A percentile compares a stretch with the other conserved stretches of the same genome.
Conservation (phyloP, 1,140 invertebrate genomes). For the Platorchestia sp. region DNA sequence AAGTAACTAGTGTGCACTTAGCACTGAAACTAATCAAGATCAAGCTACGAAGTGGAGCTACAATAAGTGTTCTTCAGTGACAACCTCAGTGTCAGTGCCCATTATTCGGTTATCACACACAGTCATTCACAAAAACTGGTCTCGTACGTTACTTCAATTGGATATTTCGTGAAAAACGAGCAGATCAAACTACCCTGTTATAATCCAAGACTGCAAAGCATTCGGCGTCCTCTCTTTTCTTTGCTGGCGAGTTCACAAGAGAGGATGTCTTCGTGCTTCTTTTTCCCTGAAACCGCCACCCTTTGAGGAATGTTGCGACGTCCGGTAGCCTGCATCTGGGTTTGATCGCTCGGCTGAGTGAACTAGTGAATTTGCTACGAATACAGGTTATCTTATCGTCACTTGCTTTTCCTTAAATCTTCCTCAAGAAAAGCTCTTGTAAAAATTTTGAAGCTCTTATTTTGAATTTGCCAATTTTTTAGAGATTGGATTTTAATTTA, state of each 20-base stretch:
- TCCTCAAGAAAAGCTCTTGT: background rate
- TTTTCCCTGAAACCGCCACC: background rate
- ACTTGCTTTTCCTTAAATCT: background rate
- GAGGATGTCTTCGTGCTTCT: background rate
- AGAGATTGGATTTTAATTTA: too few relatives aligned
- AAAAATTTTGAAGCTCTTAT: background rate
- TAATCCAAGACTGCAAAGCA: background rate
- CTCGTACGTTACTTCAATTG: background rate
- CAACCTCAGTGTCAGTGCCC: background rate
- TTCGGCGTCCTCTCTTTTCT: background rate
- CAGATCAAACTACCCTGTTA: background rate
- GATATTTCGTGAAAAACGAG: background rate
- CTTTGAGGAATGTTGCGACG: background rate
- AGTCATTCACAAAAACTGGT: background rate
- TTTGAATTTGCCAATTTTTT: too few relatives aligned
- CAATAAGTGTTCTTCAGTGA: background rate
- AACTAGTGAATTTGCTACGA: too few relatives aligned
- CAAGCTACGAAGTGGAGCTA: background rate
- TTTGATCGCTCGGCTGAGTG: background rate
- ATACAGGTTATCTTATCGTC: background rate
- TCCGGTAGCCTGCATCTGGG: background rate
- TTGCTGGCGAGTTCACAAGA: background rate
- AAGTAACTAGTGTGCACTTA: background rate
- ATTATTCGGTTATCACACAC: background rate
- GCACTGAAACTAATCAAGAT: background rate